Conservation (phyloP, 2,113 vertebrate genomes). For the Falco punctatus region DNA sequence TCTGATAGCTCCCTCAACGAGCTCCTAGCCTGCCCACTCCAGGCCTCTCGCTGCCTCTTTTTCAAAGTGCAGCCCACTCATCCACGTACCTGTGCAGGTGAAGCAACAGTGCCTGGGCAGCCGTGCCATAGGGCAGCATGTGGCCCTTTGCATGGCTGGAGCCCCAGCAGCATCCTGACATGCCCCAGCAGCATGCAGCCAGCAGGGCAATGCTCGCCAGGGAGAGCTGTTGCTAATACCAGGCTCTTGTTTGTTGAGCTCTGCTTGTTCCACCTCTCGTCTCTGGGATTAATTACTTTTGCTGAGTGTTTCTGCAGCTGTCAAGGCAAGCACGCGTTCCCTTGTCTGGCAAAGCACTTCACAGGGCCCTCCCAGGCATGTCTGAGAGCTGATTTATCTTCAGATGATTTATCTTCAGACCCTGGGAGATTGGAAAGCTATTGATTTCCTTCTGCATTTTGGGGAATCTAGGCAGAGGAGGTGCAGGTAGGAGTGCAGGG, state of each 20-base stretch:
- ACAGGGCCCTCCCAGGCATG: not conserved
- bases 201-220: not conserved
- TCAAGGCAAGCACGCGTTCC: not conserved
- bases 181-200: not conserved
- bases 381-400: constrained; percentile 15
- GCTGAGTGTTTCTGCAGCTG: constrained; percentile 1
- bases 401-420: not conserved
- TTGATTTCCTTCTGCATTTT: not conserved
- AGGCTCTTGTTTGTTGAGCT: not conserved
- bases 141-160: not conserved
- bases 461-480: not conserved
- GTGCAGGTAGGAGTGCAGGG: not conserved
- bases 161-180: not conserved
- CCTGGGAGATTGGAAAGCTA: not conserved
- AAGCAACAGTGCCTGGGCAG: not conserved
- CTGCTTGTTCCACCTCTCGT: not conserved
- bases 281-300: constrained; percentile 13
- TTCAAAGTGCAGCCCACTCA: no score
- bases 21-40: not conserved
- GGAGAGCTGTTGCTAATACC: not conserved
- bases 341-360: not conserved
- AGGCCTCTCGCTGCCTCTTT: not conserved
- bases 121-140: not conserved
- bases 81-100: not conserved
- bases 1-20: not conserved